Evolutionary conservation across 2,113 vertebrate species (phyloP).

Genomic region (Heterocephalus glaber): DNA sequence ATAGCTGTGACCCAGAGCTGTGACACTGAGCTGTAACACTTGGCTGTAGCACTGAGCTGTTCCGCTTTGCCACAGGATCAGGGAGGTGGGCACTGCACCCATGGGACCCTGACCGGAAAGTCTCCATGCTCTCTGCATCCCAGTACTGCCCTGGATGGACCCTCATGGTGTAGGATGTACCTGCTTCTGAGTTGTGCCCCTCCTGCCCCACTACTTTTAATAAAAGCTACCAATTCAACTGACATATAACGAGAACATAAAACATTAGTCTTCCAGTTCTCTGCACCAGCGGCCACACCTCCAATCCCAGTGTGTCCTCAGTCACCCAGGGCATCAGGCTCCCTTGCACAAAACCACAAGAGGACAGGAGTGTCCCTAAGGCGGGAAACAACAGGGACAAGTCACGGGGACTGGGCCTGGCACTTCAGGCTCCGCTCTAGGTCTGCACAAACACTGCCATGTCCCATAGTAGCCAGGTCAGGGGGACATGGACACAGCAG

Average conservation of each 20-base stretch:
- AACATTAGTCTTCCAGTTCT: too few species aligned
- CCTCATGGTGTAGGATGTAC: neutral
- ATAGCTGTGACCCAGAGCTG: too few species aligned
- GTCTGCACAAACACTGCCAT: fast-evolving
- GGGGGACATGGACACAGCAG: fast-evolving
- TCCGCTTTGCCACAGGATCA: too few species aligned
- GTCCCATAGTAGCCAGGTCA: fast-evolving
- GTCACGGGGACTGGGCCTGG: neutral
- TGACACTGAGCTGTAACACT: too few species aligned
- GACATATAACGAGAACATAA: fast-evolving
- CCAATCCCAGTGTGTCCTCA: neutral
- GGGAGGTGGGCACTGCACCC: neutral
- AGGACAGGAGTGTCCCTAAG: neutral
- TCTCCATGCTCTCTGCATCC: neutral
- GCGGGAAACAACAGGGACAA: neutral
- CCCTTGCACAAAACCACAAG: neutral
- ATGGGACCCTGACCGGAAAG: too few species aligned
- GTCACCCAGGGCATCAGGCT: fast-evolving
- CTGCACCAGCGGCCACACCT: neutral
- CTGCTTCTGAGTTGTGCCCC: neutral
- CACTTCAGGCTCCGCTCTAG: neutral
- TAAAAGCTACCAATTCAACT: neutral
- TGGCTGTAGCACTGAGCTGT: too few species aligned
- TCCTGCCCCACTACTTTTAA: neutral
- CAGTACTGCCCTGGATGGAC: fast-evolving